Evolutionary conservation across 2,888 invertebrate species (phyloP).

Genomic region (Andrena minutula): DNA sequence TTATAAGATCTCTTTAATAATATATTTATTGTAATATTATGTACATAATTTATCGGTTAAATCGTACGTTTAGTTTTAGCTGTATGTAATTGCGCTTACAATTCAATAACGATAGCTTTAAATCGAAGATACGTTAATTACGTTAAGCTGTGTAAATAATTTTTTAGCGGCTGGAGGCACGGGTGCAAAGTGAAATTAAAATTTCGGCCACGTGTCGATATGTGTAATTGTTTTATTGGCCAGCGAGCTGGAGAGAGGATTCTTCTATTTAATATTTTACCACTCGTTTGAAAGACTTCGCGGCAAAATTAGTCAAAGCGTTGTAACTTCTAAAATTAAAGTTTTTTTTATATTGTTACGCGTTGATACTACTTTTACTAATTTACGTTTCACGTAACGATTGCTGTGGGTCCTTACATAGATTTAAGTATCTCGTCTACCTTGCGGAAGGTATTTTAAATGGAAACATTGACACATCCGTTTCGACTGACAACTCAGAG

Average conservation of each 20-base stretch:
- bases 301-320: too few relatives aligned
- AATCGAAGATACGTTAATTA: not conserved
- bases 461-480: not conserved
- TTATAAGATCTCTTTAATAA: not conserved
- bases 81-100: conserved; percentile 2
- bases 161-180: not conserved
- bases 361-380: not conserved
- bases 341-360: too few relatives aligned
- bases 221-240: not conserved
- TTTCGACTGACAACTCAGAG: not conserved
- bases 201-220: not conserved
- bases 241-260: too few relatives aligned
- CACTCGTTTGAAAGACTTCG: too few relatives aligned
- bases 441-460: not conserved
- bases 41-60: not conserved
- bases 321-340: too few relatives aligned
- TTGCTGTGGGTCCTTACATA: not conserved
- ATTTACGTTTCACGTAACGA: not conserved
- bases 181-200: not conserved
- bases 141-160: not conserved
- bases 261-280: too few relatives aligned
- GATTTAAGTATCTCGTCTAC: not conserved
- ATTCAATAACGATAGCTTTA: conserved; percentile 11
- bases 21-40: not conserved
- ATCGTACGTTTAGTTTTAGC: not conserved